Conservation (phyloP, 2,113 vertebrate species). For the Siniperca knerii region DNA sequence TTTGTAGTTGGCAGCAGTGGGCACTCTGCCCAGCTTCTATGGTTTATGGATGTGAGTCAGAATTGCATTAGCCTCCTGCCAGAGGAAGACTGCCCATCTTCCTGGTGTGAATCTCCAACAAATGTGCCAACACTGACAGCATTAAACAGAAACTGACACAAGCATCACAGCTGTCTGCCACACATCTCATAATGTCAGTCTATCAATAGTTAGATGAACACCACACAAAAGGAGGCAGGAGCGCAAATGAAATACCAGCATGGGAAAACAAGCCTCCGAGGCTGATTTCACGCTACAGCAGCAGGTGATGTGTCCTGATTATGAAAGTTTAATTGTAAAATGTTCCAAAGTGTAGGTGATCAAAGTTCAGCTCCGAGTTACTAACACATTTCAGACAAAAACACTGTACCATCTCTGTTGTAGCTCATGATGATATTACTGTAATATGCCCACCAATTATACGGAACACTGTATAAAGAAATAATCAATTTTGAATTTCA, state of each 20-base stretch:
- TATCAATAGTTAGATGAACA: constrained; percentile 49
- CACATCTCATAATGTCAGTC: constrained; percentile 56
- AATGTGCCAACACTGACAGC: constrained; percentile 45
- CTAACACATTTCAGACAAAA: constrained; percentile 22
- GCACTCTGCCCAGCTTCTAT: constrained; percentile 61
- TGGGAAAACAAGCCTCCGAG: constrained; percentile 29
- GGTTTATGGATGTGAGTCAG: constrained; percentile 66
- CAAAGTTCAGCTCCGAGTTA: constrained; percentile 41
- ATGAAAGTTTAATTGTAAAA: constrained; percentile 53
- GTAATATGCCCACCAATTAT: constrained; percentile 40
- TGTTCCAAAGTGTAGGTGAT: constrained; percentile 27
- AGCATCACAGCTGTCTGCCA: constrained; percentile 50
- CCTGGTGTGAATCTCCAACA: constrained; percentile 62
- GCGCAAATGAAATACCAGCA: constrained; percentile 54
- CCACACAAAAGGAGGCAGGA: constrained; percentile 45
- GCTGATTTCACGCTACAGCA: constrained; percentile 49
- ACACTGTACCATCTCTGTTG: not conserved
- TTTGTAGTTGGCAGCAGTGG: constrained; percentile 66
- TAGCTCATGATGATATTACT: constrained; percentile 26
- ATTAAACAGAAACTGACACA: constrained; percentile 56
- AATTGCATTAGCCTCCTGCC: constrained; percentile 60
- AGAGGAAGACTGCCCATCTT: constrained; percentile 56
- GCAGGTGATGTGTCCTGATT: constrained; percentile 42
- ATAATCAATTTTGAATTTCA: constrained; percentile 50
- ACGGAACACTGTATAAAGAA: constrained; percentile 22